Base-by-base conservation (phyloP, 1,140 invertebrate genomes). In the Ptiloglossa arizonensis region DNA sequence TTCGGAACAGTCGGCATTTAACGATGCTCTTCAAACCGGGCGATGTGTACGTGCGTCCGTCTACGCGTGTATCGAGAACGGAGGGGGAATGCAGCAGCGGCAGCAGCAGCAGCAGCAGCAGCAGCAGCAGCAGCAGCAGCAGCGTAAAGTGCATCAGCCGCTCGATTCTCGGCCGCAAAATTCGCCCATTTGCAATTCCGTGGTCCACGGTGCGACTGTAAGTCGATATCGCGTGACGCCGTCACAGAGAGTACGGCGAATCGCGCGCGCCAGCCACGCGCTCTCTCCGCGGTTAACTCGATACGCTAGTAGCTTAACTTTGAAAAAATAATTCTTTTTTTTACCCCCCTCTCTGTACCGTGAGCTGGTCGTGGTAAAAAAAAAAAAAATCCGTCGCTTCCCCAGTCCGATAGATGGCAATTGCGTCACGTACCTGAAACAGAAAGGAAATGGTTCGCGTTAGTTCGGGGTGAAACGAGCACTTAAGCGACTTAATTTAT, bases 391-490 rank as follows among this genome's bases (percentile, higher is more conserved):
- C n/a, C 6, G 59, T 35, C 35, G 5, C 9, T 8, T 35, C 41
- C 41, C 9, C 9, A 6, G 19, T 5, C 29, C 19, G 1, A 38
- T 22, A 5, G 1, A 19, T 1, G 13, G 22, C 15, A 2, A n/a
- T 29, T 1, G 35, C 24, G 3, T 22, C 54, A 77, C 74, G 4
- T 71, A 77, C 74, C 74, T 77, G 57, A 17, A 77, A 77, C 32
- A 77, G 32, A 71, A 71, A 70, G 19, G 19, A 5, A 68, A 6
- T 6, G 9, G 27, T 44, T n/a, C 5, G 6, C 35, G 57, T 75
- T 41, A 38, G 19, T 2, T 50, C 15, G 19, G 19, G n/a, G 5
- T 6, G 11, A 0, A 2, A 17, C 3, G 0, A 11, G 22, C 5
- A 15, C 19, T 60, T 24, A 3, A 24, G 5, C 11, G 4, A 2